phyloP scores from a whole-genome alignment of 2,113 vertebrate genomes.

The Neotragus pygmaeus region DNA sequence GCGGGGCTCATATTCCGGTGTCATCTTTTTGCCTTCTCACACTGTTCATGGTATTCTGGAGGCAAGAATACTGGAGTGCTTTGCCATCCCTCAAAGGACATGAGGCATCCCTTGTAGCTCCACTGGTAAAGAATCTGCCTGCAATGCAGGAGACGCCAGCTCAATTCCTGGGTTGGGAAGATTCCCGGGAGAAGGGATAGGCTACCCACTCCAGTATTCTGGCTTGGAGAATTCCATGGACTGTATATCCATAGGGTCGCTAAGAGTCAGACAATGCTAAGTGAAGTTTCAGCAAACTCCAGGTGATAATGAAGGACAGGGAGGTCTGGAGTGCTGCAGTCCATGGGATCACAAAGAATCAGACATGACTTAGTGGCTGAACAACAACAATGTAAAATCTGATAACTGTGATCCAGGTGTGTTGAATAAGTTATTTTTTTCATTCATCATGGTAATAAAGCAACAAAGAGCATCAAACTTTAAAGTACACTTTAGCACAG shows the following conservation, averaged over 20 bases:
- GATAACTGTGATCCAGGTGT: background rate
- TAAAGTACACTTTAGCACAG: slow-evolving; percentile 38
- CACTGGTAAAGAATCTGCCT: background rate
- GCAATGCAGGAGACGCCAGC: background rate
- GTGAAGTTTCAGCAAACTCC: background rate
- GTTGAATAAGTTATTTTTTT: slow-evolving; percentile 19
- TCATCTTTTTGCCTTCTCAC: background rate
- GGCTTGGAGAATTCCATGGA: background rate
- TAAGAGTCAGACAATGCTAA: background rate
- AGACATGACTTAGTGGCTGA: background rate
- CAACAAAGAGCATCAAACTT: slow-evolving; percentile 22
- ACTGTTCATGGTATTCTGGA: background rate
- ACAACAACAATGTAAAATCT: background rate
- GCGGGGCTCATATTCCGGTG: background rate
- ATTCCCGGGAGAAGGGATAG: background rate
- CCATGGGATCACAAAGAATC: background rate
- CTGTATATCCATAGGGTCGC: background rate
- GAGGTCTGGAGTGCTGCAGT: background rate
- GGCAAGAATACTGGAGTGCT: background rate
- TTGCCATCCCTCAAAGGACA: background rate
- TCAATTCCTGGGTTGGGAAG: background rate
- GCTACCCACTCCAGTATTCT: background rate
- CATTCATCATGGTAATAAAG: slow-evolving; percentile 39
- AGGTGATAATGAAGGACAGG: background rate
- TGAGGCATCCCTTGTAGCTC: background rate